A percentile compares a stretch with the other conserved stretches of the same genome.
phyloP scores from a whole-genome alignment of 2,888 invertebrate genomes.

The Melieria picta region DNA sequence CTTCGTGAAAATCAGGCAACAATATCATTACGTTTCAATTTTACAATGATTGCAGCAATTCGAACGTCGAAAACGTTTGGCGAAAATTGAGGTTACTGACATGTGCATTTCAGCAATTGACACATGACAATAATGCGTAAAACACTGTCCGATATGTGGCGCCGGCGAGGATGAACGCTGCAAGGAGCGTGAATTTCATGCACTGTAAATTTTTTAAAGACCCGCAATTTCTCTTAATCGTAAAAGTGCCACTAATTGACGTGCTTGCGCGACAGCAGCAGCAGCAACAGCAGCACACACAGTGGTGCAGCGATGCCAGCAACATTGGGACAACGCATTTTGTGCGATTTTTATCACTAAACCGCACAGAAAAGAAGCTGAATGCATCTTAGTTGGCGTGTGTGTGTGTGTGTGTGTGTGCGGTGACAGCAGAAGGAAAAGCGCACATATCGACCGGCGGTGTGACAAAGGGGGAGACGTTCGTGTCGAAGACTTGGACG shows the following conservation, averaged over 20 bases:
- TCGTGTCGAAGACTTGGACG: slow-evolving; percentile 20
- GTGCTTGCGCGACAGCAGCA: slow-evolving; percentile 15
- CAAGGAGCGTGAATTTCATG: slow-evolving; percentile 6
- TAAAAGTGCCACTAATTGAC: slow-evolving; percentile 51
- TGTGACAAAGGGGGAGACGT: neutral
- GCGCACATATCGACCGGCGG: neutral
- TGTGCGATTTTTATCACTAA: too few species aligned
- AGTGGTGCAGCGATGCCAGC: neutral
- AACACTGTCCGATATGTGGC: neutral
- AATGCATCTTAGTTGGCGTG: neutral
- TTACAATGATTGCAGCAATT: too few species aligned
- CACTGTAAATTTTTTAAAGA: slow-evolving; percentile 29
- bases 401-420: slow-evolving; percentile 9
- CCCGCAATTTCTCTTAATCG: slow-evolving; percentile 45
- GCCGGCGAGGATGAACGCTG: neutral
- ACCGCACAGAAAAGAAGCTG: neutral
- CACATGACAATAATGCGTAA: slow-evolving; percentile 6
- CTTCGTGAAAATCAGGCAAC: too few species aligned
- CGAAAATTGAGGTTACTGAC: slow-evolving; percentile 18
- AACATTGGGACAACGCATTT: too few species aligned
- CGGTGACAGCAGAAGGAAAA: slow-evolving; percentile 24
- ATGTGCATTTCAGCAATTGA: slow-evolving; percentile 32
- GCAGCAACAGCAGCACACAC: neutral
- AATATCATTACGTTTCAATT: too few species aligned
- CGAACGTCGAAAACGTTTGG: too few species aligned